Percentiles rank a stretch among this genome's conserved stretches.
phyloP scores from a whole-genome alignment of 2,888 invertebrate species.

The Apoda limacodes region DNA sequence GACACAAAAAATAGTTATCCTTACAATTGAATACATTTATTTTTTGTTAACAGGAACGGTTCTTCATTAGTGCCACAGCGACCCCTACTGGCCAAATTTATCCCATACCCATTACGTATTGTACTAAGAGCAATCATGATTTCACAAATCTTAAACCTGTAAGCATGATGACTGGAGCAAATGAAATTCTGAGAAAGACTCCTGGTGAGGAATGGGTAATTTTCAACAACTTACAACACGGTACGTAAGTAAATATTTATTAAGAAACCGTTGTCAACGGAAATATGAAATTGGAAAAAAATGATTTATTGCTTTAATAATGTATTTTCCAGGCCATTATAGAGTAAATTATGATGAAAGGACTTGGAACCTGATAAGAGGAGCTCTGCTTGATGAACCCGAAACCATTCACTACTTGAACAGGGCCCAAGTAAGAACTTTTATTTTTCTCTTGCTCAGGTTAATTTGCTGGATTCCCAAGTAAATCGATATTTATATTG shows the following conservation, averaged over 20 bases:
- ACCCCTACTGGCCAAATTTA: slow-evolving; percentile 39
- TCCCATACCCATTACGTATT: slow-evolving; percentile 56
- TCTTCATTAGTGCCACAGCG: slow-evolving; percentile 53
- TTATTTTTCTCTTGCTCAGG: neutral
- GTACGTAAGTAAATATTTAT: slow-evolving; percentile 40
- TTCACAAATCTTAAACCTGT: slow-evolving; percentile 39
- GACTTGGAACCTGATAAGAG: slow-evolving; percentile 67
- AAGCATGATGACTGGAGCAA: slow-evolving; percentile 57
- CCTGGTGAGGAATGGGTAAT: slow-evolving; percentile 67
- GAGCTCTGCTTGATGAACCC: slow-evolving; percentile 37
- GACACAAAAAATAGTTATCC: neutral
- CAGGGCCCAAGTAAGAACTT: slow-evolving; percentile 74
- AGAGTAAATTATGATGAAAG: slow-evolving; percentile 73
- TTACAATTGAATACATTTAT: slow-evolving; percentile 1
- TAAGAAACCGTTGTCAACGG: no score
- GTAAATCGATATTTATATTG: no score
- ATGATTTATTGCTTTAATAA: slow-evolving; percentile 2
- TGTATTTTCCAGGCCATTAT: slow-evolving; percentile 67
- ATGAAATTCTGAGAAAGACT: slow-evolving; percentile 30
- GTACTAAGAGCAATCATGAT: slow-evolving; percentile 36
- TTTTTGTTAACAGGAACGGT: slow-evolving; percentile 55
- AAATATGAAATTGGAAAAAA: neutral
- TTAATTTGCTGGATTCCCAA: no score
- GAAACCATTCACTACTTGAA: slow-evolving; percentile 74
- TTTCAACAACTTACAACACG: slow-evolving; percentile 74